Evolutionary conservation across 2,797 vertebrate genomes (phyloP).

Genomic region (Schizopygopsis pylzovi): DNA sequence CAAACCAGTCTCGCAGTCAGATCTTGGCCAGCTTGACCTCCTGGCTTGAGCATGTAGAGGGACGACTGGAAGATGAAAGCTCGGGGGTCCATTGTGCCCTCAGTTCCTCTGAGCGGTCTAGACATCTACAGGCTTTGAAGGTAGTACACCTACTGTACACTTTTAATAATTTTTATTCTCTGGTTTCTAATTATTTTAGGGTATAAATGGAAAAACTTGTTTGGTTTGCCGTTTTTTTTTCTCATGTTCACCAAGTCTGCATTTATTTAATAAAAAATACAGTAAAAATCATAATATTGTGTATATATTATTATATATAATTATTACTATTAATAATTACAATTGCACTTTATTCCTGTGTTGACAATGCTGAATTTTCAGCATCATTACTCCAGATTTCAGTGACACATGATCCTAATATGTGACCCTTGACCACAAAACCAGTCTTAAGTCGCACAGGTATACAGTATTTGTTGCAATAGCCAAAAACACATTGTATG

Average conservation of each 20-base stretch:
- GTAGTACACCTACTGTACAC: slow-evolving; percentile 67
- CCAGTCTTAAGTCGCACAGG: too few species aligned
- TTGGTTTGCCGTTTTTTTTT: background rate
- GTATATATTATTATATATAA: background rate
- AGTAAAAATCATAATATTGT: background rate
- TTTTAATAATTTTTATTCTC: background rate
- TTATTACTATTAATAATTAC: background rate
- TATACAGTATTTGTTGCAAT: too few species aligned
- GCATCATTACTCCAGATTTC: too few species aligned
- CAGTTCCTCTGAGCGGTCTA: slow-evolving; percentile 70
- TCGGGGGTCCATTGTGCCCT: slow-evolving; percentile 58
- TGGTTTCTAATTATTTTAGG: background rate
- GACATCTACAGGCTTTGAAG: slow-evolving; percentile 79
- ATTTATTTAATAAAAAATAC: background rate
- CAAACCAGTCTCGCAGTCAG: slow-evolving; percentile 76
- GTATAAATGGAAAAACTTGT: background rate
- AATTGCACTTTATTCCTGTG: background rate
- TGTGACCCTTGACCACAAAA: too few species aligned
- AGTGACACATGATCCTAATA: too few species aligned
- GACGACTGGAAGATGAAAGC: slow-evolving; percentile 62
- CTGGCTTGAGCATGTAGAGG: slow-evolving; percentile 79
- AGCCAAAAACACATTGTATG: too few species aligned
- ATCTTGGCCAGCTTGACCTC: slow-evolving; percentile 81
- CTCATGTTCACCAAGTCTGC: background rate
- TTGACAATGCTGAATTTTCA: background rate